These are phyloP conservation scores for Hydriomena furcata DNA, from an alignment of 2,888 invertebrate genomes.

Conservation along the genomic window DNA sequence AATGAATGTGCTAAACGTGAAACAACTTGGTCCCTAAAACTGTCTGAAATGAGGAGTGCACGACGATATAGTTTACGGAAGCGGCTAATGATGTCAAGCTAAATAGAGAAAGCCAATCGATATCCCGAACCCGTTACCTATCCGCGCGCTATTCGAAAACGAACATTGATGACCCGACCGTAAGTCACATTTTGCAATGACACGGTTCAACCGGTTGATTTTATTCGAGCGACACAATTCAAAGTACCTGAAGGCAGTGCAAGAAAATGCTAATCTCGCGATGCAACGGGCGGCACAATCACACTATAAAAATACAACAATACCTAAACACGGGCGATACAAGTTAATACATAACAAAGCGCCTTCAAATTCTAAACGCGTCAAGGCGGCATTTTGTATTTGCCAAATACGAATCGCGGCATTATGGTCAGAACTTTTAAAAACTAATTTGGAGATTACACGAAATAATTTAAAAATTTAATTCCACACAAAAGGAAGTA, in stretches of 20 bases:
- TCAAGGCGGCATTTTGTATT: conserved; percentile 54
- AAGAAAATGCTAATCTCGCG: conserved; percentile 23
- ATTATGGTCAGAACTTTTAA: conserved; percentile 63
- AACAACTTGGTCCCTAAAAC: conserved; percentile 64
- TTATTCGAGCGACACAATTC: conserved; percentile 32
- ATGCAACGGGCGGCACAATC: conserved; percentile 22
- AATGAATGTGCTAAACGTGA: conserved; percentile 37
- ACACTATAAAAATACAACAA: conserved; percentile 19
- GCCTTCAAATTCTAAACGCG: conserved; percentile 16
- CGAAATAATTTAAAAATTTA: conserved; percentile 59
- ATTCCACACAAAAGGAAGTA: conserved; percentile 62
- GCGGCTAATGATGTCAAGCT: conserved; percentile 39
- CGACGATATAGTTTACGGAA: conserved; percentile 31
- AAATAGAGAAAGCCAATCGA: conserved; percentile 39
- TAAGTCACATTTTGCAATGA: conserved; percentile 25
- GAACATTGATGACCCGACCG: conserved; percentile 19
- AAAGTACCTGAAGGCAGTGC: conserved; percentile 29
- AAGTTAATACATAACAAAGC: conserved; percentile 2
- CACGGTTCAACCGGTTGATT: conserved; percentile 33
- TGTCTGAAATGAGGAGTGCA: conserved; percentile 48
- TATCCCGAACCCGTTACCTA: conserved; percentile 39
- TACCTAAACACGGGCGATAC: not conserved
- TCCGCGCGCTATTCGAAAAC: conserved; percentile 22
- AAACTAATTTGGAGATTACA: conserved; percentile 72
- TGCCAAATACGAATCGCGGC: conserved; percentile 54